Evolutionary conservation across 2,113 vertebrate genomes (phyloP), one percentile per base, ranked within the genome.

Genomic region (Propithecus coquereli): DNA sequence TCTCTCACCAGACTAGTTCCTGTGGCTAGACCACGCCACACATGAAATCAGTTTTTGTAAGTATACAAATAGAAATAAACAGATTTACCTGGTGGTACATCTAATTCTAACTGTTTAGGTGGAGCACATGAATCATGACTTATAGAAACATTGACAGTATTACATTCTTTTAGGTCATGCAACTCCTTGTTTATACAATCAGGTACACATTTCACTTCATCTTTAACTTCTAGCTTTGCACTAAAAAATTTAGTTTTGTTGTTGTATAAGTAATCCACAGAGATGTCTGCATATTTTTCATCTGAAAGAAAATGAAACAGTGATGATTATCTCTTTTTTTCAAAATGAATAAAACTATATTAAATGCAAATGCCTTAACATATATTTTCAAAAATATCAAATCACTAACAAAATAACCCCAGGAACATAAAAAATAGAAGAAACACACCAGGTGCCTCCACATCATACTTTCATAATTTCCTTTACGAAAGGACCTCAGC

Each of bases 61-160:
- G 85, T 5, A 66, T 1, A 47, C 63, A 52, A 70, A 40, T 6
- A 82, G 52, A 54, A 66, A 54, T 50, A 61, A 76, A 18, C 57
- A 8, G 11, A 4, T 47, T 96, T 80, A 98, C 97, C 91, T 97
- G 97, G 96, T 32, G 97, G 97, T 1, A 90, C 95, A 7, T 27
- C 0, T 22, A 97, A 80, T 5, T 0, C 0, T 47, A 22, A 2
- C 1, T 0, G 0, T 25, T 37, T 40, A 5, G 0, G 0, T 50
- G 80, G 8, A 32, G 0, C 0, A 74, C 97, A 98, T 3, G 47
- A 91, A 0, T 0, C 0, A 17, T 66, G 0, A 11, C 1, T 0
- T 47, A 96, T 0, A 0, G 0, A 0, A 14, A 97, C 0, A 0
- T 0, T 0, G 0, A 0, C 0, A 0, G 0, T 0, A 4, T 0